A percentile compares a stretch with the other conserved stretches of the same genome.
These are phyloP conservation scores for Mimas tiliae DNA, from an alignment of 2,888 invertebrate species.

Conservation along the genomic window DNA sequence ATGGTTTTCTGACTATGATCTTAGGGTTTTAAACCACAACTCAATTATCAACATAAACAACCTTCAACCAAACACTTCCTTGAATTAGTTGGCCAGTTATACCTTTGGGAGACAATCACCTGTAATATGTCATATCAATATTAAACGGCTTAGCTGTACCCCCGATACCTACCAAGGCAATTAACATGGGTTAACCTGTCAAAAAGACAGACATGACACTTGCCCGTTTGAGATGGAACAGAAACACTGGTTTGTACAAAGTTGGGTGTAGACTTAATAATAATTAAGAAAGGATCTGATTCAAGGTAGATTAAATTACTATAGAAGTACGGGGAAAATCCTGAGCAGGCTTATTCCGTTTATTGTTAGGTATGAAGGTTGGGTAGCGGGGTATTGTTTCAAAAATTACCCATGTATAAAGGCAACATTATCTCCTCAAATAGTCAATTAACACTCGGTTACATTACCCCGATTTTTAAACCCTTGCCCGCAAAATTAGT, in stretches of 20 bases:
- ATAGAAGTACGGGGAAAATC: constrained; percentile 39
- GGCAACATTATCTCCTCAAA: constrained; percentile 50
- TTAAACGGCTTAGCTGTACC: not conserved
- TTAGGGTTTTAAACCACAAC: too few species aligned
- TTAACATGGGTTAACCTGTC: constrained; percentile 29
- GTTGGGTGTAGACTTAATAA: not conserved
- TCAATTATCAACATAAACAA: not conserved
- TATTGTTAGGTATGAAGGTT: constrained; percentile 44
- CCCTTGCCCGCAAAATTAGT: not conserved
- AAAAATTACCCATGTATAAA: constrained; percentile 57
- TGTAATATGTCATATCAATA: constrained; percentile 12
- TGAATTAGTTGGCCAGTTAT: not conserved
- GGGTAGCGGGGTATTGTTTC: constrained; percentile 52
- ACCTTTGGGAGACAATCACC: not conserved
- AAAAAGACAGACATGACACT: not conserved
- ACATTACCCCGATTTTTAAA: constrained; percentile 53
- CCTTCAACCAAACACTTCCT: not conserved
- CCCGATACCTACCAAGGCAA: not conserved
- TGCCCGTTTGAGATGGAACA: not conserved
- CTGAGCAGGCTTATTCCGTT: constrained; percentile 44
- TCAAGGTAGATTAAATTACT: constrained; percentile 49
- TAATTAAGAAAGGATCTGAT: constrained; percentile 34
- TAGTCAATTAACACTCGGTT: constrained; percentile 53
- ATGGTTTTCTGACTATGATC: too few species aligned
- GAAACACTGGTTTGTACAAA: not conserved